A percentile compares a stretch with the other conserved stretches of the same genome.
Evolutionary conservation across 2,797 vertebrate species (phyloP).

Genomic region (Vespertilio murinus): DNA sequence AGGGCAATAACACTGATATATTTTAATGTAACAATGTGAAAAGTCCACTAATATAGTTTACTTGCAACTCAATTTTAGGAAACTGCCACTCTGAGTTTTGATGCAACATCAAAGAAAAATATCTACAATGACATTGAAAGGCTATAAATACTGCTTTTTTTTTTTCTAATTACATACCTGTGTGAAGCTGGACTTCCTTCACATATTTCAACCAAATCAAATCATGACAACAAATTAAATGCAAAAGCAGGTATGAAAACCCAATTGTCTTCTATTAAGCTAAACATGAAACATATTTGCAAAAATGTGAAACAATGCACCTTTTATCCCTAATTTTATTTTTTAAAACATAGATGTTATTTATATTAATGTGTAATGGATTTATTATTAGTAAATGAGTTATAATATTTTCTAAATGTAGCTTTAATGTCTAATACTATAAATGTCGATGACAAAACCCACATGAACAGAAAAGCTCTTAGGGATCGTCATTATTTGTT

Average conservation of each 20-base stretch:
- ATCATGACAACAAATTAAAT: slow-evolving; percentile 17
- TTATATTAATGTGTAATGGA: slow-evolving; percentile 15
- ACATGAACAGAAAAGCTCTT: neutral
- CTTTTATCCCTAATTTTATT: slow-evolving; percentile 4
- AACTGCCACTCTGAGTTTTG: neutral
- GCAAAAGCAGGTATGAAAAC: slow-evolving; percentile 31
- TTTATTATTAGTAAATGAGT: slow-evolving; percentile 2
- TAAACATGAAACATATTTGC: neutral
- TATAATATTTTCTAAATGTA: slow-evolving; percentile 1
- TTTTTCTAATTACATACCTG: neutral
- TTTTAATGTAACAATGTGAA: neutral
- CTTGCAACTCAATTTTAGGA: neutral
- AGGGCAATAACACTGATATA: neutral
- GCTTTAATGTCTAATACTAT: neutral
- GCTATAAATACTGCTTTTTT: neutral
- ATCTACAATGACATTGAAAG: neutral
- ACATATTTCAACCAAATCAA: neutral
- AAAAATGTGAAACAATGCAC: slow-evolving; percentile 20
- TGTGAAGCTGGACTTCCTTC: neutral
- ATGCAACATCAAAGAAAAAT: neutral
- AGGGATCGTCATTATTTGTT: neutral
- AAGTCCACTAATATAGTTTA: neutral
- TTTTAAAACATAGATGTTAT: slow-evolving; percentile 46
- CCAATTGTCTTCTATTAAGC: slow-evolving; percentile 19
- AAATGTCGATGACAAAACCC: slow-evolving; percentile 6